Base-by-base conservation (phyloP, 2,113 vertebrate genomes). In the Catagonus wagneri region DNA sequence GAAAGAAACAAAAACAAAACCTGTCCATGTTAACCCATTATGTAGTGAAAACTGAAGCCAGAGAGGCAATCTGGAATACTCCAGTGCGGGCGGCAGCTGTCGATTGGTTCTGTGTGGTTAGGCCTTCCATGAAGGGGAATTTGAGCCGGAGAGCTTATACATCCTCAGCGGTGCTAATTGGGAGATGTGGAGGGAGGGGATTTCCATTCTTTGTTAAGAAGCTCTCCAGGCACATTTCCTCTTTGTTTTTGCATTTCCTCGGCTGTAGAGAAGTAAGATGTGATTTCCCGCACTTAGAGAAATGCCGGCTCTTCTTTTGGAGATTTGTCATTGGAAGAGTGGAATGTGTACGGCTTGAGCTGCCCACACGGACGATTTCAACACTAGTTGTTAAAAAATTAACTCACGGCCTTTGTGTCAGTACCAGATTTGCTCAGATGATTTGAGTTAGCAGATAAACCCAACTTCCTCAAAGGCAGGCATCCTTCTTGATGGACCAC, bases 201-300 rank as follows among this genome's bases (percentile, higher is more conserved):
- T 98, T 98, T 96, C 96, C 96, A 97, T 34, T 95, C 83, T 97
- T 93, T 95, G 94, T 97, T 96, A 94, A 63, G 76, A 89, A 94
- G 79, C 23, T 91, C 83, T 89, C 78, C 50, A 80, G 78, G 93
- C 50, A 0, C 69, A 89, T 95, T 96, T 97, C 96, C 94, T 95
- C 83, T 93, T 63, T 83, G 83, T 89, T 97, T 89, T 90, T 87
- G 78, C 54, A n/a, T 96, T 93, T 94, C 83, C 65, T 87, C 83
- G 92, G 89, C 81, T 93, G 93, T 36, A 68, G 92, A 78, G 86
- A 92, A 90, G 29, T 93, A 87, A 92, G 88, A 83, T 78, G 76
- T 95, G 93, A 91, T 93, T 96, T 97, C 72, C 93, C 96, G 50
- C 9, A 32, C 17, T 95, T 75, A 36, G 50, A 36, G 56, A 54